phyloP scores from a whole-genome alignment of 1,140 invertebrate genomes.

The Heliconius eleuchia region DNA sequence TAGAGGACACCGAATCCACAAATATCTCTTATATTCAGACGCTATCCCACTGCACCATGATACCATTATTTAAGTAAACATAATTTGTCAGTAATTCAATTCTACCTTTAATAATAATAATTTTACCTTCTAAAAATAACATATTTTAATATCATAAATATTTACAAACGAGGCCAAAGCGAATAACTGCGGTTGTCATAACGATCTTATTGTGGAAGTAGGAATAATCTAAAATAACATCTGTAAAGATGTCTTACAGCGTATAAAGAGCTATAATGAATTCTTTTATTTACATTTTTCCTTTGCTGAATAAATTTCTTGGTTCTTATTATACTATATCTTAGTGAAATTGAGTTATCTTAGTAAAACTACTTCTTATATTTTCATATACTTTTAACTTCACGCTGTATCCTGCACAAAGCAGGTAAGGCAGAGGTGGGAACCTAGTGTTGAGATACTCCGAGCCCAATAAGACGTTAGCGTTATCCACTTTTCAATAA shows the following conservation, averaged over 20 bases:
- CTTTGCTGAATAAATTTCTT: slow-evolving; percentile 8
- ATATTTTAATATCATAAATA: slow-evolving; percentile 7
- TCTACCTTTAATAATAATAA: no score
- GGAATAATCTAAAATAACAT: slow-evolving; percentile 5
- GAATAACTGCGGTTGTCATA: slow-evolving; percentile 4
- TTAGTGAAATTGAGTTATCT: background rate
- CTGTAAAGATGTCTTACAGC: slow-evolving; percentile 1
- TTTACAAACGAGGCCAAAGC: background rate
- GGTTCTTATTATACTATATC: background rate
- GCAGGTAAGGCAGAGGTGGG: no score
- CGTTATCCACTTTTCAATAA: no score
- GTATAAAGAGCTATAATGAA: slow-evolving; percentile 8
- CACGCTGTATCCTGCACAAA: no score
- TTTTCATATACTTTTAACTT: background rate
- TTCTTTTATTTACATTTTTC: background rate
- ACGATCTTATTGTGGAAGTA: slow-evolving; percentile 8
- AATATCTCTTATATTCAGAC: background rate
- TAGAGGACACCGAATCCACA: background rate
- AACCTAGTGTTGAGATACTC: no score
- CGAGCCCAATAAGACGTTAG: no score
- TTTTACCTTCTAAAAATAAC: background rate
- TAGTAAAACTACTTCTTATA: background rate
- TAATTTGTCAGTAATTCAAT: background rate
- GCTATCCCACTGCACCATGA: no score
- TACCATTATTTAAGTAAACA: no score